Base-by-base conservation (phyloP, 2,888 invertebrate species). In the Pristionchus maxplancki region DNA sequence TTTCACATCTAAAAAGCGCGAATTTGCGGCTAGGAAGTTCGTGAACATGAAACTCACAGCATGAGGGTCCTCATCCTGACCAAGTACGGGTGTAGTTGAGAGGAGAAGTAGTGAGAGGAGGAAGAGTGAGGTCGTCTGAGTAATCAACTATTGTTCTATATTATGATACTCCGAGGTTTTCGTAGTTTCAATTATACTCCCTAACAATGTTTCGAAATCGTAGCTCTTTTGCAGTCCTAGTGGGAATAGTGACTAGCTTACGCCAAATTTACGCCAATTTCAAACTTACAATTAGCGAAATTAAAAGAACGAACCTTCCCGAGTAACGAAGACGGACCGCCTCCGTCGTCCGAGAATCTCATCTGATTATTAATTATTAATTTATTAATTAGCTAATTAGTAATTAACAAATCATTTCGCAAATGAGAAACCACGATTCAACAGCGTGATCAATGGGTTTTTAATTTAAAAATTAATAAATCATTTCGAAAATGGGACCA, bases 291-390 rank as follows among this genome's bases (percentile, higher is more conserved):
- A n/a, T n/a, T n/a, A n/a, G n/a, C n/a, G n/a, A n/a, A n/a, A 24
- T 6, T 24, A n/a, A 74, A 74, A 44, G 34, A 44, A 34, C 71
- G 20, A 5, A 78, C 78, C 78, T 78, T 78, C 44, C 44, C 5
- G 9, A 13, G 78, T 78, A 48, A 78, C 6, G 78, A 78, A 78
- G 78, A 78, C 78, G 78, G 78, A 15, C 78, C 78, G 15, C 78
- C 78, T 40, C 78, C 78, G 78, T 78, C 78, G 44, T 78, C 78
- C 11, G 78, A 78, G 78, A 78, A 78, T 28, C 78, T 24, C 78
- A 78, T 78, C 78, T 78, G 3, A 74, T 20, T 31, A 64, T 67
- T 58, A n/a, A 31, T 28, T 67, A 34, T 67, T 67, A 31, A 34
- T 67, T 34, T 34, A 58, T 24, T 58, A 58, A 53, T 8, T n/a